Base-by-base conservation (phyloP, 2,888 invertebrate species). In the Pandemis cinnamomeana region DNA sequence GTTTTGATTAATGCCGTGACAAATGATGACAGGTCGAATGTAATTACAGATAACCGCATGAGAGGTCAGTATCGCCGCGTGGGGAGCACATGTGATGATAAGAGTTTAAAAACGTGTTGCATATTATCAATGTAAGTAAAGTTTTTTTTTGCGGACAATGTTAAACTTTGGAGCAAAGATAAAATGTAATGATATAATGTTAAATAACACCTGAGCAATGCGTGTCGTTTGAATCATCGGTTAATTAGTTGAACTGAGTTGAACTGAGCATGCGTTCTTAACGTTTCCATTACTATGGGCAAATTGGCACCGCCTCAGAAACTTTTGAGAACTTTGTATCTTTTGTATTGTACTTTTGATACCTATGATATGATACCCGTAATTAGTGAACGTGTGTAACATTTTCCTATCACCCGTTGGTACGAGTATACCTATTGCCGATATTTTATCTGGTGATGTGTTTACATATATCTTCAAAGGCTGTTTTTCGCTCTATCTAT, bases 51-150 rank as follows among this genome's bases (percentile, higher is more conserved):
- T 72, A 68, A 20, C 13, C 44, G 42, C 15, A n/a, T 55, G 55
- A 11, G 7, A 67, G 72, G 63, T 62, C 63, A 44, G 11, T 0
- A 1, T 11, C 13, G 15, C 46, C 55, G 64, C 73, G 69, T 70
- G 73, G 69, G 41, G 44, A 11, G 55, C 58, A 60, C 69, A 51
- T 73, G 73, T 42, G 36, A 27, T 11, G 67, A 72, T 72, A 44
- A 46, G 42, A 44, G 13, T 11, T 41, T 8, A 15, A 13, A n/a
- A 61, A 69, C 62, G 70, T 71, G 55, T 62, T 62, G 61, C 61
- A 69, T 6, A 0, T 0, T 20, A 6, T 20, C 20, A 48, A 41
- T 46, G 27, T 46, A 15, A 36, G n/a, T 3, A 8, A 67, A 53
- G 10, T 51, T 53, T 41, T 41, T 58, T 64, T 64, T 63, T 5